Evolutionary conservation across 2,113 vertebrate genomes (phyloP).

Genomic region (Notothenia rossii): DNA sequence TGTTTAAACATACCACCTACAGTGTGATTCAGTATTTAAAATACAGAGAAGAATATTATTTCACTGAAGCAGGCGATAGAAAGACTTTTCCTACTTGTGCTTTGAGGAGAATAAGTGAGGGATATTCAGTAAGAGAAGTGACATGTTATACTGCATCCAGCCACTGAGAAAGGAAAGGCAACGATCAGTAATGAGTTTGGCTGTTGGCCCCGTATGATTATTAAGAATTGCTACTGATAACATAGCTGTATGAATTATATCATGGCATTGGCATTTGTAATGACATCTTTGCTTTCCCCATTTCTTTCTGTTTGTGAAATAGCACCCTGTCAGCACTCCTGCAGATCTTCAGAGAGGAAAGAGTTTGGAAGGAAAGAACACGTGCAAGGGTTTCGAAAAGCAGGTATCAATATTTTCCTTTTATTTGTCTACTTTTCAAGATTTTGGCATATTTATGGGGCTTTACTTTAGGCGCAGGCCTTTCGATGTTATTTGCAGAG

Average conservation of each 20-base stretch:
- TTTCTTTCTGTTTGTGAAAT: slow-evolving; percentile 68
- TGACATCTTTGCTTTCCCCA: slow-evolving; percentile 55
- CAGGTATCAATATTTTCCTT: slow-evolving; percentile 75
- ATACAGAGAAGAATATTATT: slow-evolving; percentile 47
- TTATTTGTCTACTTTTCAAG: slow-evolving; percentile 70
- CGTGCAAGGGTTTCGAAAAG: slow-evolving; percentile 58
- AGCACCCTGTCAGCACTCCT: slow-evolving; percentile 47
- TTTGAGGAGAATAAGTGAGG: too few relatives aligned
- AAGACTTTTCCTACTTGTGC: slow-evolving; percentile 30
- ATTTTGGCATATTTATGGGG: slow-evolving; percentile 82
- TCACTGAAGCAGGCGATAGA: slow-evolving; percentile 51
- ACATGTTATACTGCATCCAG: slow-evolving; percentile 17
- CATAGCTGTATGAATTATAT: slow-evolving; percentile 54
- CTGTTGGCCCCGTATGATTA: slow-evolving; percentile 47
- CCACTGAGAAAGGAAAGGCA: slow-evolving; percentile 28
- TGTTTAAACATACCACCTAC: slow-evolving; percentile 41
- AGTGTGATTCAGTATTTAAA: slow-evolving; percentile 60
- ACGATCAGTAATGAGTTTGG: slow-evolving; percentile 65
- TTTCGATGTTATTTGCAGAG: slow-evolving; percentile 82
- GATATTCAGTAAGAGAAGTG: too few relatives aligned
- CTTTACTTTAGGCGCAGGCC: slow-evolving; percentile 72
- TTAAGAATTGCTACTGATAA: slow-evolving; percentile 67
- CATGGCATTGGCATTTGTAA: slow-evolving; percentile 63
- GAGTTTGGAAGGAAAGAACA: slow-evolving; percentile 28
- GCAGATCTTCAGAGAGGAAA: slow-evolving; percentile 52